Base-by-base conservation (phyloP, 2,888 invertebrate genomes). In the Operophtera brumata region DNA sequence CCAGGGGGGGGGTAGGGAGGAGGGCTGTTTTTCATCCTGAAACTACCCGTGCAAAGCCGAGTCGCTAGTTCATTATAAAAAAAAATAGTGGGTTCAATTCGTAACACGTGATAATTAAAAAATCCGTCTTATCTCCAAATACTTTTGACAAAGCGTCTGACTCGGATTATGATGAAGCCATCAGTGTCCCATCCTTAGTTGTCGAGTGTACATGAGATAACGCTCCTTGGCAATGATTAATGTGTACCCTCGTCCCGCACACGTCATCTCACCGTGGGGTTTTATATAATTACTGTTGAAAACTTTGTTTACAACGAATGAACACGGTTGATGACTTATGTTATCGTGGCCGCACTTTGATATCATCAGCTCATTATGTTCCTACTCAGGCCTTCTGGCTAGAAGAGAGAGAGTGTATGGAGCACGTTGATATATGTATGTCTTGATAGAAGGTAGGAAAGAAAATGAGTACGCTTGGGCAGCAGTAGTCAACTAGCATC, bases 141-240 rank as follows among this genome's bases (percentile, higher is more conserved):
- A 20, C 2, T 20, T 4, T 3, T 3, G 2, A 20, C 20, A 20
- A 20, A 20, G 20, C 20, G 2, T 2, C 20, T 20, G n/a, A 9
- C 28, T 43, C 28, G 28, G 36, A 35, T 28, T 35, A 14, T 26
- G 26, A 35, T 20, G 11, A 6, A 14, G 68, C 70, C 66, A 66
- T 70, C 57, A 3, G 20, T 67, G 70, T 67, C 72, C 48, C 52
- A 48, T 41, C 57, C 42, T 41, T 57, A 52, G 51, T 41, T 41
- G 47, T 48, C 52, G 52, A 71, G 73, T 74, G 75, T 73, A 72
- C 65, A 71, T 64, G 74, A 84, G 84, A 84, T 84, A 86, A 74
- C 73, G 75, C 68, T 67, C 66, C 67, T 71, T 72, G 71, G 70
- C 69, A 75, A 83, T 87, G 86, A 86, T 86, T 86, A 82, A 86